Evolutionary conservation across 1,140 invertebrate genomes (phyloP), one percentile per base, ranked within the genome.

Genomic region (Globodera rostochiensis): DNA sequence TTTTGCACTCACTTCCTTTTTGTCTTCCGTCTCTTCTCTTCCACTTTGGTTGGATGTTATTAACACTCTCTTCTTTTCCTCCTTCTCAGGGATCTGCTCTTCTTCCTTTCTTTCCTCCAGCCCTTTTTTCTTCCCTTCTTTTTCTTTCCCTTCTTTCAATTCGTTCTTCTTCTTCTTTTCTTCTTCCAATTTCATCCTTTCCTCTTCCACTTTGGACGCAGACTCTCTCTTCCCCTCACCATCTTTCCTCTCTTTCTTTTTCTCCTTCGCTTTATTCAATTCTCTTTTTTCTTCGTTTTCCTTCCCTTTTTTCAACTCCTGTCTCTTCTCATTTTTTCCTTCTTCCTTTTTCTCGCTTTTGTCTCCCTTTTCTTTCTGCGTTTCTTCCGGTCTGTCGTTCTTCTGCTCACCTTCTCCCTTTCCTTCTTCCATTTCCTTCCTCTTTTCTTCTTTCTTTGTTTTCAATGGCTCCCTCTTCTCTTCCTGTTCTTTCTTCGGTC

Each of bases 401-500:
- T 73, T 73, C 3, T 46, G 13, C 57, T 45, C 57, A 73, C 57
- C 3, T 19, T 57, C 49, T 47, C 8, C 60, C 25, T 74, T 47
- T 45, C 9, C 60, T 25, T 4, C 60, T 74, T 74, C 19, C 9
- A 19, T 2, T 36, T 36, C 36, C 8, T 45, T 45, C 45, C 60
- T 47, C 74, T 74, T 74, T 67, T 74, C 45, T n/a, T 13, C 57
- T 36, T 45, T 25, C 45, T 36, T 67, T 47, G 49, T 11, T 15
- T 49, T 36, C 36, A 19, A 25, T 67, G 19, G 5, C 13, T 47
- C 60, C 21, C 13, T 67, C 45, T 67, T 47, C 49, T 74, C 46
- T 25, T 67, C 21, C 60, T 74, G n/a, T 19, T 74, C 74, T 74
- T 74, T 46, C 25, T 74, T 74, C n/a, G 60, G n/a, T 15, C 13